Percentiles rank a stretch among this genome's conserved stretches.
Conservation (phyloP, 2,888 invertebrate genomes). For the Lymantria monacha region DNA sequence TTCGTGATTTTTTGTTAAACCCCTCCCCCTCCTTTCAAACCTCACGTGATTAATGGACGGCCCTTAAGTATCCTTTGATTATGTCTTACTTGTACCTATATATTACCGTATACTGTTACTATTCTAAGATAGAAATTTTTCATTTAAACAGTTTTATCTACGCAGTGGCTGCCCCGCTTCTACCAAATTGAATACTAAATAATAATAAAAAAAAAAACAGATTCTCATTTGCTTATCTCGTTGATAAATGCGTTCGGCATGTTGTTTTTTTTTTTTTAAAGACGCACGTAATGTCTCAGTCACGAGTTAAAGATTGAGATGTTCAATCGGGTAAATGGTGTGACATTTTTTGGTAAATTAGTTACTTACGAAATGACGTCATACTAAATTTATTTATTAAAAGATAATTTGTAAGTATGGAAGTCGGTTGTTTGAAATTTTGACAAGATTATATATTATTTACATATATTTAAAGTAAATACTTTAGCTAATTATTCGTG, state of each 20-base stretch:
- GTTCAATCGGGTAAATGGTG: conserved; percentile 1
- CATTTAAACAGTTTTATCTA: neutral
- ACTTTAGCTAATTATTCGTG: too few relatives aligned
- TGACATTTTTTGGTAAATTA: conserved; percentile 7
- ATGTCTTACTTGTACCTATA: too few relatives aligned
- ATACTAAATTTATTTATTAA: neutral
- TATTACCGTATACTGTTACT: too few relatives aligned
- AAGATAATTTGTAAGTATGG: neutral
- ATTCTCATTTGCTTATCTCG: conserved; percentile 8
- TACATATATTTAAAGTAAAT: too few relatives aligned
- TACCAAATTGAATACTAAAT: conserved; percentile 1
- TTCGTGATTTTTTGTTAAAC: too few relatives aligned
- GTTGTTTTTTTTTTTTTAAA: neutral
- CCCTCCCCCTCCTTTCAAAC: too few relatives aligned
- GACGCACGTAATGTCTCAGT: conserved; percentile 5
- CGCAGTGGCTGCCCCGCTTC: neutral
- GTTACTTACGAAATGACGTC: conserved; percentile 2
- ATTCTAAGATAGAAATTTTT: too few relatives aligned
- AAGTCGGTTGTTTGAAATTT: neutral
- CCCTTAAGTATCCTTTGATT: too few relatives aligned
- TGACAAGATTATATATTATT: neutral
- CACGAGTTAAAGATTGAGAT: conserved; percentile 11
- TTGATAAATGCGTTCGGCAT: conserved; percentile 4
- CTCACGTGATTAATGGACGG: too few relatives aligned
- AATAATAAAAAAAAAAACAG: conserved; percentile 1